A percentile compares a stretch with the other conserved stretches of the same genome.
phyloP scores from a whole-genome alignment of 1,140 invertebrate species.

The Forficula auricularia region DNA sequence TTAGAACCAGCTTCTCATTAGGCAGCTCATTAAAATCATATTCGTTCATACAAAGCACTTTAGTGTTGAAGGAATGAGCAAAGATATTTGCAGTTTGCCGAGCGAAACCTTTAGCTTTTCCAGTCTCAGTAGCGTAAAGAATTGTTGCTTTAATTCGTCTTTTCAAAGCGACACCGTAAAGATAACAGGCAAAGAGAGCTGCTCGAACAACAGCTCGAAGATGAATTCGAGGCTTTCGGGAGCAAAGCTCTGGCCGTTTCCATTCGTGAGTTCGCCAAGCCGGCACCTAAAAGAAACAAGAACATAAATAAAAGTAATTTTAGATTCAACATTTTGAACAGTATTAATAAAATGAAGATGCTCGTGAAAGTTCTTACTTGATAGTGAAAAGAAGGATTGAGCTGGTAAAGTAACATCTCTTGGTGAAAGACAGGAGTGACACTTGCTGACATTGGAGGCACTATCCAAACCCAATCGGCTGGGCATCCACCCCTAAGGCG shows the following conservation, averaged over 20 bases:
- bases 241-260: no score
- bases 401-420: conserved; percentile 81
- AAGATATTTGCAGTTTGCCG: conserved; percentile 18
- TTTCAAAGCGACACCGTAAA: conserved; percentile 10
- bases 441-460: conserved; percentile 72
- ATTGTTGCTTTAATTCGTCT: conserved; percentile 20
- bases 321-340: no score
- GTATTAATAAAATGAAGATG: no score
- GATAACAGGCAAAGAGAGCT: no score
- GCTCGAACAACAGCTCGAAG: no score
- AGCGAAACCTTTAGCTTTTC: conserved; percentile 23
- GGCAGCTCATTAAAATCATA: conserved; percentile 20
- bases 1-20: conserved; percentile 21
- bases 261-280: no score
- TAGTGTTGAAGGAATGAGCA: conserved; percentile 19
- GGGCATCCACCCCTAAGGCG: conserved; percentile 77
- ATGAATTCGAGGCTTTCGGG: no score
- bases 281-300: no score
- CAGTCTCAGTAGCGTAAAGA: conserved; percentile 25
- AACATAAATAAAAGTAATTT: no score
- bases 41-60: conserved; percentile 22
- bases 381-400: conserved; percentile 81
- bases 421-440: conserved; percentile 86
- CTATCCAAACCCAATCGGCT: conserved; percentile 92
- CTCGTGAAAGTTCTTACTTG: conserved; percentile 45